Evolutionary conservation across 1,140 invertebrate species (phyloP).

Genomic region (Dendroctonus valens): DNA sequence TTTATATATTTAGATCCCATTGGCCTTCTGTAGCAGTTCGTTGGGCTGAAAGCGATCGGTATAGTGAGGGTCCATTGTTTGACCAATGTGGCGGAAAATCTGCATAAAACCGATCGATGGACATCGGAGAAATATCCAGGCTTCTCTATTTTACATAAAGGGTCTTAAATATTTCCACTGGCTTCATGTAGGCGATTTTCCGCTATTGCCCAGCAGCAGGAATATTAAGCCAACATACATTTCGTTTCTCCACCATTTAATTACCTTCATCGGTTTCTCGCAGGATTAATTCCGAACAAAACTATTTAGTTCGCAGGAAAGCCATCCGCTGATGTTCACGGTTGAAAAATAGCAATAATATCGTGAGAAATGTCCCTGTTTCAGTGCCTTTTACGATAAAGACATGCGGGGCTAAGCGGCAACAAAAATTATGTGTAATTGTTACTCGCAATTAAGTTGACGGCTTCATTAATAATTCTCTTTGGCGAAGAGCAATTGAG

Average conservation of each 20-base stretch:
- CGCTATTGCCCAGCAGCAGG: no score
- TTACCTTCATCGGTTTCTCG: background rate
- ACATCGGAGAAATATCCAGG: constrained; percentile 2
- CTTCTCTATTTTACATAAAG: background rate
- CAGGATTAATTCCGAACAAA: background rate
- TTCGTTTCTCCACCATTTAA: no score
- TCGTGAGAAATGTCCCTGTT: constrained; percentile 2
- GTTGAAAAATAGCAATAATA: constrained; percentile 3
- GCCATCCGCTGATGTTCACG: background rate
- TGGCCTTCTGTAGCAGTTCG: constrained; percentile 19
- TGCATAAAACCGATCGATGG: constrained; percentile 16
- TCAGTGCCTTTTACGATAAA: no score
- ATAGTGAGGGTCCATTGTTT: constrained; percentile 10
- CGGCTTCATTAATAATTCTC: no score
- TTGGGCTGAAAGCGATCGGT: constrained; percentile 16
- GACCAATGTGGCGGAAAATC: constrained; percentile 24
- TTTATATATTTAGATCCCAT: constrained; percentile 21
- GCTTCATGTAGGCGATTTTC: background rate
- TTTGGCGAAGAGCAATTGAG: no score
- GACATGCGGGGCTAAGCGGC: background rate
- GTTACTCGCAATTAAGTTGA: no score
- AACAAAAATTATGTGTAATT: background rate
- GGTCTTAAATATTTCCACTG: background rate
- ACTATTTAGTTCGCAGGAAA: background rate
- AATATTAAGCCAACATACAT: no score